These are phyloP conservation scores for Pterostichus madidus DNA, from an alignment of 2,888 invertebrate species.

Conservation along the genomic window DNA sequence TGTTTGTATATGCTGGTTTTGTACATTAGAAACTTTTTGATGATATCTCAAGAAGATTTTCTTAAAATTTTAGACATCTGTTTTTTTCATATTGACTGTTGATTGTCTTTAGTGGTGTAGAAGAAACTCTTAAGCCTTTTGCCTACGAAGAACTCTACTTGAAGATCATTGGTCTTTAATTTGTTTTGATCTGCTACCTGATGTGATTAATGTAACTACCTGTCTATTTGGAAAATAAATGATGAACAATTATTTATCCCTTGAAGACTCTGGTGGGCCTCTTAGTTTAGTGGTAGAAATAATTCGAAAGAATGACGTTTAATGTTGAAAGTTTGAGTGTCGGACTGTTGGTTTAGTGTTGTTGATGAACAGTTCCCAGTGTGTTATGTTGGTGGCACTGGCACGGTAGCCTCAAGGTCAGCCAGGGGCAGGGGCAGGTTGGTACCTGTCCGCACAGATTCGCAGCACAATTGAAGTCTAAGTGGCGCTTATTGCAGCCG, in stretches of 20 bases:
- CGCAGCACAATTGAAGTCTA: constrained; percentile 56
- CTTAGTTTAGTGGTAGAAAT: neutral
- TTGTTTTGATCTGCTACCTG: neutral
- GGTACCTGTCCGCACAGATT: constrained; percentile 56
- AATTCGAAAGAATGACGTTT: constrained; percentile 4
- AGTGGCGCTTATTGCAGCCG: constrained; percentile 62
- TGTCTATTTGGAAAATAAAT: neutral
- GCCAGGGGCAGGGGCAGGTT: constrained; percentile 42
- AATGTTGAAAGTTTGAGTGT: neutral
- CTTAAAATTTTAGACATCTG: neutral
- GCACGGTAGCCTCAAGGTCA: constrained; percentile 43
- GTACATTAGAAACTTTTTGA: neutral
- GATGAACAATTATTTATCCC: constrained; percentile 3
- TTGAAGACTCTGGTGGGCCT: neutral
- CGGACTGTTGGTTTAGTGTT: neutral
- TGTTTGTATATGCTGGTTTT: no score
- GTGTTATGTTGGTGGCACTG: neutral
- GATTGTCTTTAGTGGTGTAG: neutral
- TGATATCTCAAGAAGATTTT: neutral
- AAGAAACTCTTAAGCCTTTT: neutral
- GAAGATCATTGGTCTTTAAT: neutral
- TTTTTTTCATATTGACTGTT: neutral
- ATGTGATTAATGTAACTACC: neutral
- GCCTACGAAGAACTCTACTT: no score
- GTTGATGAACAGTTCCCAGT: neutral